phyloP scores from a whole-genome alignment of 1,140 invertebrate species.

The Eriosoma lanigerum region DNA sequence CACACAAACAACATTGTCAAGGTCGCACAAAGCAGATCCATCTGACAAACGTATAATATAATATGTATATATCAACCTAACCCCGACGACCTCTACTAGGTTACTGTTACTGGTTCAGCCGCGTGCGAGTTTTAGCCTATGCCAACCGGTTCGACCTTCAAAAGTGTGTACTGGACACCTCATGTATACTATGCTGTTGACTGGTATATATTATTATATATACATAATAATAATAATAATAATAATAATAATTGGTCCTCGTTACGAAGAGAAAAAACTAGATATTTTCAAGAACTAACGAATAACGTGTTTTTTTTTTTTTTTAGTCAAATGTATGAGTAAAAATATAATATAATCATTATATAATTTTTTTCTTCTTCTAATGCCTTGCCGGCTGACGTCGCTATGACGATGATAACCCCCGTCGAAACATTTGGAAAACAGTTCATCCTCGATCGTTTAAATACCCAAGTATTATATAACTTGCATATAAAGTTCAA shows the following conservation, averaged over 20 bases:
- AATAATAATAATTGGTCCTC: neutral
- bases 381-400: too few species aligned
- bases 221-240: too few species aligned
- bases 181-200: neutral
- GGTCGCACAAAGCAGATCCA: conserved; percentile 3
- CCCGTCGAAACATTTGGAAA: too few species aligned
- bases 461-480: too few species aligned
- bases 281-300: conserved; percentile 8
- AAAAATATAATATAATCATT: too few species aligned
- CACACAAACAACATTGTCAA: neutral
- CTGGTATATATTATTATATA: neutral
- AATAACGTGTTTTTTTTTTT: conserved; percentile 16
- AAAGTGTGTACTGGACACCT: conserved; percentile 13
- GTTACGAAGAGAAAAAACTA: neutral
- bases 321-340: too few species aligned
- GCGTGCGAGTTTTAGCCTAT: conserved; percentile 9
- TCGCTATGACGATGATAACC: too few species aligned
- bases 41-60: neutral
- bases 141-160: conserved; percentile 34
- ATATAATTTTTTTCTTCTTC: too few species aligned
- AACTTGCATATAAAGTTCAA: too few species aligned
- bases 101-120: conserved; percentile 32
- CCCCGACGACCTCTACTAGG: conserved; percentile 41
- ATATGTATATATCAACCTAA: neutral
- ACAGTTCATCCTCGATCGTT: too few species aligned